phyloP scores from a whole-genome alignment of 2,113 vertebrate species.

The Mormoops blainvillei region DNA sequence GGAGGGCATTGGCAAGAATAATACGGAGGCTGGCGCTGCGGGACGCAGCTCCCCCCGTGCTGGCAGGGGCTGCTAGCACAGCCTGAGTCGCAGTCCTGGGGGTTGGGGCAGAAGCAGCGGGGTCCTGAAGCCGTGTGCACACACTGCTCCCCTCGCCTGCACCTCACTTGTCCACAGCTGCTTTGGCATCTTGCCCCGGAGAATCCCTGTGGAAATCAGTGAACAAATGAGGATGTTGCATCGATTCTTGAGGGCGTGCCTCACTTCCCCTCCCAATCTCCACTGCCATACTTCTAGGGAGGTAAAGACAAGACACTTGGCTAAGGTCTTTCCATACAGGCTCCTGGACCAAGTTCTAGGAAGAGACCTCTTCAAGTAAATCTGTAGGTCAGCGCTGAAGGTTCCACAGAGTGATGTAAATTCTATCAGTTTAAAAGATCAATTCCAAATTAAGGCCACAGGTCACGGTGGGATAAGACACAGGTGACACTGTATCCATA shows the following conservation, averaged over 20 bases:
- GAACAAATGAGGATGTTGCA: neutral
- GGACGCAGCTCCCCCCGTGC: slow-evolving; percentile 88
- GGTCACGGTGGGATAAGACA: neutral
- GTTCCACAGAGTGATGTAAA: neutral
- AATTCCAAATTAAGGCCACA: neutral
- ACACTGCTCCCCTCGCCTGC: slow-evolving; percentile 88
- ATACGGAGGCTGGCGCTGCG: slow-evolving; percentile 78
- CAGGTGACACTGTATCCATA: neutral
- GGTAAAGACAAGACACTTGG: neutral
- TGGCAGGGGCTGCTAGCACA: slow-evolving; percentile 83
- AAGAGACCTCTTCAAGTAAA: neutral
- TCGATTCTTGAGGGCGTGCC: fast-evolving
- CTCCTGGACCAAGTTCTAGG: neutral
- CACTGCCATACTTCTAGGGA: neutral
- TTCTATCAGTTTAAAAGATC: neutral
- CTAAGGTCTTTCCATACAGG: neutral
- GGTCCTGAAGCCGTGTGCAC: slow-evolving; percentile 76
- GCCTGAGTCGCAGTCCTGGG: slow-evolving; percentile 82
- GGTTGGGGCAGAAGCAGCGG: slow-evolving; percentile 85
- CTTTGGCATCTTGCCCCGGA: slow-evolving; percentile 88
- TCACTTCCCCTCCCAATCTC: fast-evolving
- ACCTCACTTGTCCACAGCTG: slow-evolving; percentile 85
- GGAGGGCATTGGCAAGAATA: slow-evolving; percentile 84
- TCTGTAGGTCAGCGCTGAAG: neutral
- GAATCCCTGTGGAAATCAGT: slow-evolving; percentile 79